phyloP scores from a whole-genome alignment of 2,888 invertebrate species.

The Tenthredo distinguenda region DNA sequence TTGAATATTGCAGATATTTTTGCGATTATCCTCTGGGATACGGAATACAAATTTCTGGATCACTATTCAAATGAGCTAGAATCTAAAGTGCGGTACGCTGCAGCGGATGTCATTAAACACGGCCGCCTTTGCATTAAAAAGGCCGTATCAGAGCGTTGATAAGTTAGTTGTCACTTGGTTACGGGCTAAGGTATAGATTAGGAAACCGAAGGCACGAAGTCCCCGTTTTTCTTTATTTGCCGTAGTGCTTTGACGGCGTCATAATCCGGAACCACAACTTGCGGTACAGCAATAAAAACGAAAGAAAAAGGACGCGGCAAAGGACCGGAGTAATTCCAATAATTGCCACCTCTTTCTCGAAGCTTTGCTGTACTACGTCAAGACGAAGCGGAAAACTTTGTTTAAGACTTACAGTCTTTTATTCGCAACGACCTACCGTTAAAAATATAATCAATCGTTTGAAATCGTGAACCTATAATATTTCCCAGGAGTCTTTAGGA shows the following conservation, averaged over 20 bases:
- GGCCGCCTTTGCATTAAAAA: not conserved
- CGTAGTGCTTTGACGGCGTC: not conserved
- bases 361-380: not conserved
- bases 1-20: not conserved
- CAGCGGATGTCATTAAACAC: not conserved
- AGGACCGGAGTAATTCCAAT: not conserved
- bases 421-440: not conserved
- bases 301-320: constrained; percentile 5
- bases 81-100: not conserved
- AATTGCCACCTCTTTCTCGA: not conserved
- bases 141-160: constrained; percentile 13
- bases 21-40: not conserved
- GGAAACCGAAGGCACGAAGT: not conserved
- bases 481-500: not conserved
- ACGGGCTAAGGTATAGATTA: constrained; percentile 9
- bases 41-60: constrained; percentile 10
- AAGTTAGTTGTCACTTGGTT: constrained; percentile 10
- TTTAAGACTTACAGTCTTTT: not conserved
- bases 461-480: not conserved
- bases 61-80: not conserved
- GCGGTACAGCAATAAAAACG: not conserved
- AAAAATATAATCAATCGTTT: constrained; percentile 5
- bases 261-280: constrained; percentile 16
- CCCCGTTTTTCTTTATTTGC: not conserved
- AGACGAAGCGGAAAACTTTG: not conserved